Evolutionary conservation across 2,888 invertebrate species (phyloP).

Genomic region (Imbricaverruca yamaguchii): DNA sequence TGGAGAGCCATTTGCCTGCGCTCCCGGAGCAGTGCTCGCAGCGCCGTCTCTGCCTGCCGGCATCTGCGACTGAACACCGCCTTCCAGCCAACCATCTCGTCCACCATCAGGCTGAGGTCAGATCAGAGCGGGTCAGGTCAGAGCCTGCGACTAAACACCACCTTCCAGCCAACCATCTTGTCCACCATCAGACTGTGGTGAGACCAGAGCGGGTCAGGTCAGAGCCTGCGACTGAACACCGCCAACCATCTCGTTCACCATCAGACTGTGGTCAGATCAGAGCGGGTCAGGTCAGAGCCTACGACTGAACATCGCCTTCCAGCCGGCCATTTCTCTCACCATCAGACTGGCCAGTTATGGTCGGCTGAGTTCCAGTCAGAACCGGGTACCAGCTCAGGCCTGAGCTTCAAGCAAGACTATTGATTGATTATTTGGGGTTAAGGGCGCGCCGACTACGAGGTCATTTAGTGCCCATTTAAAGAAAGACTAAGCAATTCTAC

Average conservation of each 20-base stretch:
- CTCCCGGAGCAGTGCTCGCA: conserved; percentile 30
- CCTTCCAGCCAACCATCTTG: too few relatives aligned
- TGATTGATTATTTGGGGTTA: too few relatives aligned
- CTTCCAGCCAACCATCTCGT: conserved; percentile 82
- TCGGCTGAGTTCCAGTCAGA: background rate
- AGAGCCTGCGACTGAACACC: background rate
- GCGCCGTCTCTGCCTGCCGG: conserved; percentile 30
- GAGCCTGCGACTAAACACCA: too few relatives aligned
- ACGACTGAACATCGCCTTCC: too few relatives aligned
- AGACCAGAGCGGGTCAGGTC: background rate
- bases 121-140: background rate
- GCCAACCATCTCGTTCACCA: background rate
- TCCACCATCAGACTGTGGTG: too few relatives aligned
- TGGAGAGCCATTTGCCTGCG: conserved; percentile 27
- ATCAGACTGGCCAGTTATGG: too few relatives aligned
- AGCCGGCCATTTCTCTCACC: too few relatives aligned
- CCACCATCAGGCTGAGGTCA: conserved; percentile 72
- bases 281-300: background rate
- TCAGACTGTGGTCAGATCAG: too few relatives aligned
- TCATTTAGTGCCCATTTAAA: too few relatives aligned
- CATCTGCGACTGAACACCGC: conserved; percentile 37
- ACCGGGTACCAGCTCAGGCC: background rate
- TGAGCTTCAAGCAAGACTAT: too few relatives aligned
- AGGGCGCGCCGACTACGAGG: too few relatives aligned
- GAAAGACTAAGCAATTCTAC: too few relatives aligned